These are phyloP conservation scores for Cephalotes varians DNA, from an alignment of 2,888 invertebrate genomes.

Conservation along the genomic window DNA sequence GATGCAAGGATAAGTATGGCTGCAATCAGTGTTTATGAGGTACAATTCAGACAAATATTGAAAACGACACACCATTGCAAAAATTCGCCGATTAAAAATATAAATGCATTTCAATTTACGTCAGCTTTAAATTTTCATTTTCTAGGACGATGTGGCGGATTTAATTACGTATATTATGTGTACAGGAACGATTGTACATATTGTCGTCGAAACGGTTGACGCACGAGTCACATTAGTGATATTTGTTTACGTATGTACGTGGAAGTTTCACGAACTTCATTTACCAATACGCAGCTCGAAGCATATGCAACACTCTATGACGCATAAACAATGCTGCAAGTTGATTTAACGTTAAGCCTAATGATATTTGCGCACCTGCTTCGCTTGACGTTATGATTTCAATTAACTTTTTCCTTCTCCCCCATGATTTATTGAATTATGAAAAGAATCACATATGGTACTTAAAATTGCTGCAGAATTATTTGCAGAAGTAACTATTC, in stretches of 20 bases:
- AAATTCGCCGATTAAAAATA: constrained; percentile 13
- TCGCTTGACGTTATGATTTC: neutral
- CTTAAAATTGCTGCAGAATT: neutral
- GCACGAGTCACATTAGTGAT: constrained; percentile 48
- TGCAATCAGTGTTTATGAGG: constrained; percentile 11
- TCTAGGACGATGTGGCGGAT: constrained; percentile 29
- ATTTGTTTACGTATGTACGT: constrained; percentile 43
- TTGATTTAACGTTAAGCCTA: constrained; percentile 59
- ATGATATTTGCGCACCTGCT: constrained; percentile 49
- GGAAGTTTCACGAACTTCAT: constrained; percentile 56
- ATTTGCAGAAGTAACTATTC: neutral
- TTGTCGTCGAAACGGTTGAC: constrained; percentile 28
- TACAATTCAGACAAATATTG: constrained; percentile 2
- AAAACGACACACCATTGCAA: neutral
- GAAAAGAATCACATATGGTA: neutral
- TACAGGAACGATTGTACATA: constrained; percentile 41
- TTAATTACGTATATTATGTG: constrained; percentile 52
- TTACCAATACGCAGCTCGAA: constrained; percentile 32
- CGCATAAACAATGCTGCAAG: constrained; percentile 55
- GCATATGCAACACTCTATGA: constrained; percentile 33
- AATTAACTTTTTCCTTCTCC: constrained; percentile 1
- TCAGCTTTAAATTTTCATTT: constrained; percentile 43
- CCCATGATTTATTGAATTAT: neutral
- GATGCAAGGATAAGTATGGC: constrained; percentile 16
- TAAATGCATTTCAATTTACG: constrained; percentile 17